Evolutionary conservation across 1,140 invertebrate species (phyloP).

Genomic region (Atta texana): DNA sequence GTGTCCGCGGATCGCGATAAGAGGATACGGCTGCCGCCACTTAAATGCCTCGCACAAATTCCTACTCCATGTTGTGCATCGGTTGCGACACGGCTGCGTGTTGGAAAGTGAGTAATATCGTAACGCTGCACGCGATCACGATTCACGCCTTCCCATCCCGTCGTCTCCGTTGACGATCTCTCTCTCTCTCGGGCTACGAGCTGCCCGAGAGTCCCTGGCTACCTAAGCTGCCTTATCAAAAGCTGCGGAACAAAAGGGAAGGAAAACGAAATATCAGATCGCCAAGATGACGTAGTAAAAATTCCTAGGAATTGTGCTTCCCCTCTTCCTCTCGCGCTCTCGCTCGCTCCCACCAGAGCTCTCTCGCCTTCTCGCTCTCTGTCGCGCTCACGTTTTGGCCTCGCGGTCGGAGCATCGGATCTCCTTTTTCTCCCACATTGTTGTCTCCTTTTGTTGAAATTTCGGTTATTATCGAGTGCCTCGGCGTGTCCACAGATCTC

Average conservation of each 20-base stretch:
- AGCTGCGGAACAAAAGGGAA: background rate
- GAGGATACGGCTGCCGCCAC: constrained; percentile 65
- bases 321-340: constrained; percentile 36
- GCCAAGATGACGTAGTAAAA: constrained; percentile 64
- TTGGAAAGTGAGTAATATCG: constrained; percentile 81
- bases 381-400: constrained; percentile 33
- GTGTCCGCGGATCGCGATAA: constrained; percentile 63
- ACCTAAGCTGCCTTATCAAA: too few species aligned
- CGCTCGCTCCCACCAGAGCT: background rate
- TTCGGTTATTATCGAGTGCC: constrained; percentile 37
- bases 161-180: background rate
- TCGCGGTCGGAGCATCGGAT: constrained; percentile 2
- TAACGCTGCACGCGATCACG: constrained; percentile 46
- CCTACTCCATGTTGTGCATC: constrained; percentile 83
- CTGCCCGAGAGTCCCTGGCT: too few species aligned
- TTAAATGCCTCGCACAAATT: constrained; percentile 81
- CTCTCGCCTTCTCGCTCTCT: background rate
- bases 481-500: background rate
- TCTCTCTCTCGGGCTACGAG: too few species aligned
- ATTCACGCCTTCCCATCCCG: constrained; percentile 45
- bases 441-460: constrained; percentile 10
- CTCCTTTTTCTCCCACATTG: background rate
- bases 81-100: constrained; percentile 81
- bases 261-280: constrained; percentile 51
- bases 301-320: constrained; percentile 57